These are phyloP conservation scores for Druon quercuslanigerum DNA, from an alignment of 1,140 invertebrate genomes.

Conservation along the genomic window DNA sequence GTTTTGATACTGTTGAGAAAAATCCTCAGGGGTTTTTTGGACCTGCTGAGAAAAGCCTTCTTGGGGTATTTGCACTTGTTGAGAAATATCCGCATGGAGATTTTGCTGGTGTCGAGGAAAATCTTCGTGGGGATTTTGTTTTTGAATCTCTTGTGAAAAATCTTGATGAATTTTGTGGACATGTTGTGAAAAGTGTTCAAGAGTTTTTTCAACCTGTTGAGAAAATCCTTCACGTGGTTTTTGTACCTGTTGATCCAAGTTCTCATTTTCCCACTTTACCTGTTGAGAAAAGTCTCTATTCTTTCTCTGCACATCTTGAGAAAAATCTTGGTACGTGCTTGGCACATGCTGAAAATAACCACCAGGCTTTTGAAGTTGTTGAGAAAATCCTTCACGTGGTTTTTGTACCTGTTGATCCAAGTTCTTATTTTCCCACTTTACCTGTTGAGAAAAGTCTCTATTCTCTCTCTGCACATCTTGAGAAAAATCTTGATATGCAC, in stretches of 20 bases:
- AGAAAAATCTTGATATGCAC: not conserved
- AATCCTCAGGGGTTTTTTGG: conserved; percentile 8
- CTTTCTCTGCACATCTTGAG: not conserved
- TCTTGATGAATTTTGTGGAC: not conserved
- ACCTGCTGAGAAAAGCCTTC: conserved; percentile 28
- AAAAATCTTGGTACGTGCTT: not conserved
- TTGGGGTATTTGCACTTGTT: not conserved
- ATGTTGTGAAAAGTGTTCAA: too few species aligned
- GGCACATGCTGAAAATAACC: not conserved
- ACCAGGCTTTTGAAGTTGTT: not conserved
- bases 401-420: not conserved
- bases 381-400: not conserved
- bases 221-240: not conserved
- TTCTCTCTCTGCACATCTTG: not conserved
- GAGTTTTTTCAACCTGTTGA: not conserved
- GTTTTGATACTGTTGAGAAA: conserved; percentile 35
- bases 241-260: not conserved
- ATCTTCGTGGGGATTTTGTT: not conserved
- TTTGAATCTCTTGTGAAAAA: not conserved
- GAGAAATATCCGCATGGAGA: not conserved
- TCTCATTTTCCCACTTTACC: too few species aligned
- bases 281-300: conserved; percentile 4
- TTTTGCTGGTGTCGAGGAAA: not conserved
- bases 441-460: not conserved
- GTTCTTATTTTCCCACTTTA: not conserved